Base-by-base conservation (phyloP, 1,140 invertebrate species). In the Pseudomyrmex dendroicus region DNA sequence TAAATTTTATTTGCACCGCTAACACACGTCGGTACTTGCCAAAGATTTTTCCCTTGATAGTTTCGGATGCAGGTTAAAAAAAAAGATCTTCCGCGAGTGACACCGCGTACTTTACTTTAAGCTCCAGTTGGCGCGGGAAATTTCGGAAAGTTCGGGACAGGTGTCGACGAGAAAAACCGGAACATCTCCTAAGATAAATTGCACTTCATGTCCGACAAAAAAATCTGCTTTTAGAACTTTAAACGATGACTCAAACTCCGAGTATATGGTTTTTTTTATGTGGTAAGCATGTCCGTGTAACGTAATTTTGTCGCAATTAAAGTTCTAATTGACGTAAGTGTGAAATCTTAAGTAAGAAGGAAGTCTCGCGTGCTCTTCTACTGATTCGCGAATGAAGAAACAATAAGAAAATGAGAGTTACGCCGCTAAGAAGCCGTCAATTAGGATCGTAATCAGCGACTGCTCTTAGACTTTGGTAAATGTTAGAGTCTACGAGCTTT, bases 1-100 rank as follows among this genome's bases (percentile, higher is more conserved):
- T 80, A 80, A 80, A 80, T 80, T 80, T 80, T 80, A 80, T 80
- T 80, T 80, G 76, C 76, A 78, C 54, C 52, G 64, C 76, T 59
- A 78, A 80, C 76, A 80, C 66, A 61, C 35, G 35, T 80, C 54
- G 54, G 76, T 80, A 80, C 76, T 78, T 78, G 76, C 76, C 76
- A 15, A 80, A 80, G 76, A 80, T 80, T 80, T 72, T 72, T 54
- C 12, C 9, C 44, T 70, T 80, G 76, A 80, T 80, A 80, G 76
- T 80, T 78, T 80, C 44, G 46, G 10, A 46, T 8, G 59, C 46
- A 80, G 54, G 50, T 80, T 80, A 48, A 70, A 70, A 72, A 78
- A 59, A 25, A 78, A 67, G 56, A 76, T 17, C n/a, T 64, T 2
- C 50, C 22, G 64, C 22, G 64, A 80, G 66, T 70, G 76, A 80